Evolutionary conservation across 2,797 vertebrate species (phyloP).

Genomic region (Pipistrellus nathusii): DNA sequence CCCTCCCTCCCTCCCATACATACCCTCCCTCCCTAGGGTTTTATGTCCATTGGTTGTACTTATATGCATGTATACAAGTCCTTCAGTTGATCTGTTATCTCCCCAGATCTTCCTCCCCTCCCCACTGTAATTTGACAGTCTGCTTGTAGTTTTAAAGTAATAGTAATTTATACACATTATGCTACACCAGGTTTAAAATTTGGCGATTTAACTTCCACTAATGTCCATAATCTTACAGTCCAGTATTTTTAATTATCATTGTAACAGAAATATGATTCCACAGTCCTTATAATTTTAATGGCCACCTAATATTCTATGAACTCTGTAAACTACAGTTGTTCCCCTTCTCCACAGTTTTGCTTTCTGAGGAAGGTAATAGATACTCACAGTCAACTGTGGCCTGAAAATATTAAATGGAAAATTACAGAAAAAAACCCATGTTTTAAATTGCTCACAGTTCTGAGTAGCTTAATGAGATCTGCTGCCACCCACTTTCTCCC

Average conservation of each 20-base stretch:
- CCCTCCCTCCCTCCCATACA: no score
- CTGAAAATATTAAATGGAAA: neutral
- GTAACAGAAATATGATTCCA: neutral
- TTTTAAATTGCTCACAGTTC: neutral
- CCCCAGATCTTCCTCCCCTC: no score
- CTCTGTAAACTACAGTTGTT: neutral
- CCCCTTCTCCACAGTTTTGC: neutral
- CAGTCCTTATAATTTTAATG: neutral
- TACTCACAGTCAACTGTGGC: neutral
- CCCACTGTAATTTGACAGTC: no score
- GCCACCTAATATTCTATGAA: neutral
- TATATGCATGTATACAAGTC: no score
- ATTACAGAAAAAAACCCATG: neutral
- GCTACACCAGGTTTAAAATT: neutral
- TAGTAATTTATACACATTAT: neutral
- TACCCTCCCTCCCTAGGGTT: no score
- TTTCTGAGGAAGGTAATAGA: neutral
- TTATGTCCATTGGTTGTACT: no score
- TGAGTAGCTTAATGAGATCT: neutral
- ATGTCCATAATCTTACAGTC: neutral
- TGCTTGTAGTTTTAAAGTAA: no score
- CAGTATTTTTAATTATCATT: neutral
- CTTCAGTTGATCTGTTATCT: no score
- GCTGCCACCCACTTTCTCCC: neutral
- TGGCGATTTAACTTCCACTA: neutral